Evolutionary conservation across 2,888 invertebrate genomes (phyloP).

Genomic region (Euzophera pinguis): DNA sequence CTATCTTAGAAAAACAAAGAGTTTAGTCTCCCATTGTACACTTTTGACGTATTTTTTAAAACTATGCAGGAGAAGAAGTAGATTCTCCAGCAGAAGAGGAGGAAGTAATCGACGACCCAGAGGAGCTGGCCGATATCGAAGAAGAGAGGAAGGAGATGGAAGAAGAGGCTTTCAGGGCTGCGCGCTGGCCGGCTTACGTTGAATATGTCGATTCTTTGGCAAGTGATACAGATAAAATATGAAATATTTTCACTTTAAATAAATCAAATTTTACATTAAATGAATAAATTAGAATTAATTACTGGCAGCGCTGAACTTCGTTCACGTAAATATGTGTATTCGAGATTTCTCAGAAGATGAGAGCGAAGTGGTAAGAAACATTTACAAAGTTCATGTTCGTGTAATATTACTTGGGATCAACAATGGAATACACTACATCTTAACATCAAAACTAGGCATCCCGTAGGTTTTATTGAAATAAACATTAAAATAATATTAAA

Average conservation of each 20-base stretch:
- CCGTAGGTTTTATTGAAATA: too few species aligned
- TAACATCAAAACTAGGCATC: too few species aligned
- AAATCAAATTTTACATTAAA: neutral
- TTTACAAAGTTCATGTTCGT: too few species aligned
- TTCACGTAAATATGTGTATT: too few species aligned
- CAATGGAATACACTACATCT: too few species aligned
- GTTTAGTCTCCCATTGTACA: too few species aligned
- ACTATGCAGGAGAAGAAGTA: conserved; percentile 51
- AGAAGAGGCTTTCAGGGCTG: conserved; percentile 54
- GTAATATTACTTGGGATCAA: too few species aligned
- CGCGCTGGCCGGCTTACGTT: conserved; percentile 74
- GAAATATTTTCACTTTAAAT: neutral
- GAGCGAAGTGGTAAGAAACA: too few species aligned
- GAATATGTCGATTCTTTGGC: conserved; percentile 68
- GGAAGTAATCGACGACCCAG: conserved; percentile 54
- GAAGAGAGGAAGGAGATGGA: conserved; percentile 63
- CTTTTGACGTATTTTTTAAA: neutral
- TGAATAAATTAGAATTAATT: too few species aligned
- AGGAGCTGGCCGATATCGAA: conserved; percentile 65
- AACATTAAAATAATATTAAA: neutral
- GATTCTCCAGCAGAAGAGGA: conserved; percentile 65
- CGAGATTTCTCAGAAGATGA: too few species aligned
- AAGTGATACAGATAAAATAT: conserved; percentile 19
- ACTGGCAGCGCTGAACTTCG: too few species aligned
- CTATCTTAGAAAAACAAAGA: too few species aligned